Evolutionary conservation across 2,888 invertebrate genomes (phyloP), one percentile per base, ranked within the genome.

Genomic region (Nemotelus nigrinus): DNA sequence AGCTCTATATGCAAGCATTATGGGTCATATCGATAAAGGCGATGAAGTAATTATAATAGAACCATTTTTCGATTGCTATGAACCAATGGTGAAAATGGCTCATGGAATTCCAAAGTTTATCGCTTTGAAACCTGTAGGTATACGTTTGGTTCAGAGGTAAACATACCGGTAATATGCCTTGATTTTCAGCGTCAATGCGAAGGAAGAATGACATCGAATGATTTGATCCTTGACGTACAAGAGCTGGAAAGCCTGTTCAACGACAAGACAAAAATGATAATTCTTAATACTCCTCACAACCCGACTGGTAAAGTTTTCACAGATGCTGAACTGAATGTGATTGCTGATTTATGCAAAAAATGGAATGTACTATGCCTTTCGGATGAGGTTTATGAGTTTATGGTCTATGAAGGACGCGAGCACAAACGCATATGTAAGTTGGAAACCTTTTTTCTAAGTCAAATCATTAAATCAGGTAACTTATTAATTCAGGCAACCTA

Each of bases 351-450:
- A 78, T 98, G 98, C 86, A 94, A 94, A 85, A 96, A 98, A 84
- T 93, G 96, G 90, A 93, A 99, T 85, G 94, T 95, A 3, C 88
- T 99, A 6, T 97, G 97, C 78, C 88, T 99, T 41, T 93, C 97
- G 0, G 99, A 99, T 87, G 99, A 99, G 87, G 99, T 99, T 0
- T 99, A 99, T 82, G 99, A 99, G 86, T 99, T 98, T 97, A 90
- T 99, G 85, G 94, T 96, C 8, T 98, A 93, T 83, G 91, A 94
- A 83, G 93, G 94, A 0, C 89, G 91, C 47, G 89, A 94, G 83
- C 96, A 98, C 86, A 91, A 98, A 79, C 91, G 98, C 85, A 98
- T 99, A 79, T 97, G 98, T 95, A 81, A 78, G 47, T 55, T 0
- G 10, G n/a, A 57, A 2, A 43, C 44, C 10, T 4, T 45, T 25